phyloP scores from a whole-genome alignment of 2,888 invertebrate genomes.

The Achlya flavicornis region DNA sequence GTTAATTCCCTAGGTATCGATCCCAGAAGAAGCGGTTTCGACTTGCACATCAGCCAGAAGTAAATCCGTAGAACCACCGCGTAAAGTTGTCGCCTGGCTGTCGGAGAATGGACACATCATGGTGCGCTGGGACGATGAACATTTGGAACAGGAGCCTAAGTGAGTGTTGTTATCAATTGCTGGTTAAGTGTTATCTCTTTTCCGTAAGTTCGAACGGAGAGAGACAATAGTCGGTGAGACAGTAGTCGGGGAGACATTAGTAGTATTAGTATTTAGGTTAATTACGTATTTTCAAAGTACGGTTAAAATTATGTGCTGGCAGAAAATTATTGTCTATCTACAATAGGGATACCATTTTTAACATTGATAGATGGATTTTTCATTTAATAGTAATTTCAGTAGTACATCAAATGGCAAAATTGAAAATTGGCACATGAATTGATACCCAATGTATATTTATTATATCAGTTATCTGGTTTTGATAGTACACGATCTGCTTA shows the following conservation, averaged over 20 bases:
- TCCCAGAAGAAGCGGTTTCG: conserved; percentile 46
- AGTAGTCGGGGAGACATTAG: too few relatives aligned
- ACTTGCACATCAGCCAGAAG: conserved; percentile 62
- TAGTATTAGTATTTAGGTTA: not conserved
- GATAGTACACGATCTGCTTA: too few relatives aligned
- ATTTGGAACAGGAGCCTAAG: conserved; percentile 50
- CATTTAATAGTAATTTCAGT: too few relatives aligned
- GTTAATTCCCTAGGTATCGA: conserved; percentile 47
- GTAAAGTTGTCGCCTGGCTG: conserved; percentile 86
- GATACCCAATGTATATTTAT: too few relatives aligned
- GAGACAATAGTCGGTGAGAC: not conserved
- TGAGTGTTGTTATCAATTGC: conserved; percentile 24
- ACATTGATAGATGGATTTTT: too few relatives aligned
- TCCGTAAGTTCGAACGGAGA: not conserved
- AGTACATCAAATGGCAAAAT: too few relatives aligned
- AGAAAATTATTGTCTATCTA: too few relatives aligned
- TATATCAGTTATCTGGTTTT: too few relatives aligned
- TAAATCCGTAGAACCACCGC: conserved; percentile 62
- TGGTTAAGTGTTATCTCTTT: too few relatives aligned
- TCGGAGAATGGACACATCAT: conserved; percentile 86
- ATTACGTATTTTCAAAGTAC: too few relatives aligned
- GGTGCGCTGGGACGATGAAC: conserved; percentile 86
- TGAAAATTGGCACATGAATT: too few relatives aligned
- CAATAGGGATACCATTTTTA: too few relatives aligned
- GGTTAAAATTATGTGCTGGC: not conserved